Evolutionary conservation across 2,113 vertebrate genomes (phyloP).

Genomic region (Apteryx mantelli): DNA sequence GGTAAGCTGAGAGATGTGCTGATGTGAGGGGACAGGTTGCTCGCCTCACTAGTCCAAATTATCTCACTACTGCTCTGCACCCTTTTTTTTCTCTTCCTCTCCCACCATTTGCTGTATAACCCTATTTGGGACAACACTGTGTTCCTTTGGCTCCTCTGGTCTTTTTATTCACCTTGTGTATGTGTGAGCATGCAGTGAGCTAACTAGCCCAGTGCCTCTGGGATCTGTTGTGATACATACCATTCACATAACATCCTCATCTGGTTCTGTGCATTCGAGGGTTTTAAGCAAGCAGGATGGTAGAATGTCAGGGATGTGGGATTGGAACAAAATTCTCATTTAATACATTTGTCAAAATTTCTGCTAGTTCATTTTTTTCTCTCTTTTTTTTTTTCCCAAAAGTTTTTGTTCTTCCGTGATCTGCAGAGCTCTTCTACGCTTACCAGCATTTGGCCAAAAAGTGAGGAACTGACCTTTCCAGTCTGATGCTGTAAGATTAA

Average conservation of each 20-base stretch:
- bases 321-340: background rate
- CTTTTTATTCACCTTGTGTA: background rate
- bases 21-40: background rate
- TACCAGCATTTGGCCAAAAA: background rate
- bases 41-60: background rate
- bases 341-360: background rate
- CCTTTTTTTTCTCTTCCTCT: background rate
- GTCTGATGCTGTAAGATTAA: background rate
- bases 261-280: fast-evolving
- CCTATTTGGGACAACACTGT: background rate
- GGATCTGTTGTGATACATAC: background rate
- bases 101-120: background rate
- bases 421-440: background rate
- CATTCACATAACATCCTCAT: background rate
- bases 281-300: background rate
- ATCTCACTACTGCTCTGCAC: background rate
- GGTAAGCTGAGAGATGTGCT: background rate
- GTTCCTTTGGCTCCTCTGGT: background rate
- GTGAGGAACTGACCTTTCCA: conserved; percentile 1
- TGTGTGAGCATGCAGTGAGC: background rate
- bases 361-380: background rate
- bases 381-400: background rate
- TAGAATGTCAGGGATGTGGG: background rate
- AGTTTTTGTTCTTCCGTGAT: background rate
- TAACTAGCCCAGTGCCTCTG: background rate